Base-by-base conservation (phyloP, 1,140 invertebrate species). In the Chlorops oryzae region DNA sequence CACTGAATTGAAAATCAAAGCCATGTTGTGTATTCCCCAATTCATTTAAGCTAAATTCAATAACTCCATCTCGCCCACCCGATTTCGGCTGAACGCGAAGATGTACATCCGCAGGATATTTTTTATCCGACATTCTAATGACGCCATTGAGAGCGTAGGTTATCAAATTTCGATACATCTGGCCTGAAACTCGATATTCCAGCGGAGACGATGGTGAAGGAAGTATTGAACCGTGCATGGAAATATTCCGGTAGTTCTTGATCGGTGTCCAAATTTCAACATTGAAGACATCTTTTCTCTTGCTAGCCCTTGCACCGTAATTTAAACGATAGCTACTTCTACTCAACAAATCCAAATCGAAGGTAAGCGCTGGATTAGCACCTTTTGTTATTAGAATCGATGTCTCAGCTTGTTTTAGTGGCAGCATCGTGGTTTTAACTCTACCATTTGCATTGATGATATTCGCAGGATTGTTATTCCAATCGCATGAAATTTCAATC, bases 201-300 rank as follows among this genome's bases (percentile, higher is more conserved):
- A 57, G 43, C 3, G 55, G 27, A 49, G 62, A 55, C 0, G 35
- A 35, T 1, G 47, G 25, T 20, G 34, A 59, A 17, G 37, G 51
- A 3, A 48, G 28, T 5, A 65, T n/a, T 0, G 63, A 62, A 3
- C 63, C 63, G 18, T 67, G 60, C 59, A 71, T 58, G 3, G 69
- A 70, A 5, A 72, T 59, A 41, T 72, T 71, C 0, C 57, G 49
- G 50, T 57, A 72, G 39, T 63, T 60, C 28, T 61, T 57, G 9
- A 71, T 37, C 3, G 68, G 69, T 13, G 68, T 71, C 59, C 58
- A 63, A 6, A 72, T 44, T 18, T 72, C 69, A 20, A 69, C 54
- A 34, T 71, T 68, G 38, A 70, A 60, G 18, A 63, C 57, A 25
- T 72, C 61, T 13, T 59, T 47, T 20, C 56, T 61, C 22, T 62